A percentile compares a stretch with the other conserved stretches of the same genome.
Evolutionary conservation across 1,140 invertebrate genomes (phyloP).

Genomic region (Brachionus calyciflorus): DNA sequence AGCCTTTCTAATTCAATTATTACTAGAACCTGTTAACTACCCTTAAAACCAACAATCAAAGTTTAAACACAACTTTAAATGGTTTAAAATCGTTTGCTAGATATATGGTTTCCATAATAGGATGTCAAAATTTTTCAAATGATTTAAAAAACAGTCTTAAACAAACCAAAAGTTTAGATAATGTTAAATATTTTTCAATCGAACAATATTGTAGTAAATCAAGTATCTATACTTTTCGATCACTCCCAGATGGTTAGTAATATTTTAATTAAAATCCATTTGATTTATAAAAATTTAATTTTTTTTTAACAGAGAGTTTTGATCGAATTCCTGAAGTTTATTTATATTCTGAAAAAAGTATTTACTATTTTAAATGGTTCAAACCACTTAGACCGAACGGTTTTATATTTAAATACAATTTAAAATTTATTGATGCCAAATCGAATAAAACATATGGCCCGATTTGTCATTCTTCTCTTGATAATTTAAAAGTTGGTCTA

Average conservation of each 20-base stretch:
- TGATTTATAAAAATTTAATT: not conserved
- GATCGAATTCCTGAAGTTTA: not conserved
- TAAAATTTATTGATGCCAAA: slow-evolving; percentile 22
- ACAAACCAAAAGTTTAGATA: not conserved
- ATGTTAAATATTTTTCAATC: not conserved
- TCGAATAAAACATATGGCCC: slow-evolving; percentile 23
- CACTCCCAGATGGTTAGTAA: not conserved
- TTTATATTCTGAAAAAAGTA: not conserved
- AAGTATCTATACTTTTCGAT: not conserved
- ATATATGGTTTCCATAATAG: slow-evolving; percentile 18
- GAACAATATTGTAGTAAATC: slow-evolving; percentile 16
- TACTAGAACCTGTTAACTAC: not conserved
- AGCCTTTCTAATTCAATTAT: not conserved
- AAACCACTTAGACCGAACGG: not conserved
- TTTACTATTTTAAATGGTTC: slow-evolving; percentile 19
- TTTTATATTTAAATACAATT: slow-evolving; percentile 20
- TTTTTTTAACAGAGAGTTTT: not conserved
- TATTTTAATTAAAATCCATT: not conserved
- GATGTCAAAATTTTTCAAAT: not conserved
- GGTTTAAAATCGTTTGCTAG: not conserved
- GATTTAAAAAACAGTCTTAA: not conserved
- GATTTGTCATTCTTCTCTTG: not conserved
- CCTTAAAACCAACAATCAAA: not conserved
- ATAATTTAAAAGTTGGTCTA: not conserved
- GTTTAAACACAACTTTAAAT: not conserved